Evolutionary conservation across 2,888 invertebrate species (phyloP), one percentile per base, ranked within the genome.

Genomic region (Heteropelma amictum): DNA sequence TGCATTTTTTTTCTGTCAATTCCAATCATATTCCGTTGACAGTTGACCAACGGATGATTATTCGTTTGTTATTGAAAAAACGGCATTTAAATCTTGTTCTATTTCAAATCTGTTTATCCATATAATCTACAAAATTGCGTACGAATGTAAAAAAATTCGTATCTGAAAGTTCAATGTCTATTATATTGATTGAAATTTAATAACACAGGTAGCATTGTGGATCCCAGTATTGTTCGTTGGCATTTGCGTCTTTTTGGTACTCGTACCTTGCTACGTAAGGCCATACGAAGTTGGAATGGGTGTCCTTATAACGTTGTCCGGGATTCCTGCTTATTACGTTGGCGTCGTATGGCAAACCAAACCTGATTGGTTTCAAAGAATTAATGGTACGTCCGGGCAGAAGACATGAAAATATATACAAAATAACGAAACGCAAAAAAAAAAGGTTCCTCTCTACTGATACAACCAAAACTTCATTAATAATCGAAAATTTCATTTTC

Each of bases 261-360:
- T 96, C 61, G 93, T 96, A 80, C 96, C 96, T 2, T 92, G 95
- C 65, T 92, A 94, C 82, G 95, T 94, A 82, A 93, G 95, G 79
- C 97, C 97, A 0, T 90, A 91, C 40, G 96, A 96, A 85, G 95
- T 97, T 30, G 92, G 94, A 4, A 93, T 94, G 87, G 97, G 96
- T 12, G 90, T 93, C 1, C 84, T 93, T 26, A 96, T 97, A 83
- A 96, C 97, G 0, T 86, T 94, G n/a, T 92, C 94, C 23, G 97
- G 97, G 1, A 91, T 97, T 73, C 97, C 97, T 0, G 94, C 95
- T 17, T 97, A 96, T 89, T 93, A 92, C 82, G 84, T 93, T 0
- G 93, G 96, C 38, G 93, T 97, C 40, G 91, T 90, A 60, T 93
- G 93, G 92, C 91, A 92, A 82, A 89, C 91, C 40, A 94, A 93